Base-by-base conservation (phyloP, 2,888 invertebrate genomes). In the Aquatica leii region DNA sequence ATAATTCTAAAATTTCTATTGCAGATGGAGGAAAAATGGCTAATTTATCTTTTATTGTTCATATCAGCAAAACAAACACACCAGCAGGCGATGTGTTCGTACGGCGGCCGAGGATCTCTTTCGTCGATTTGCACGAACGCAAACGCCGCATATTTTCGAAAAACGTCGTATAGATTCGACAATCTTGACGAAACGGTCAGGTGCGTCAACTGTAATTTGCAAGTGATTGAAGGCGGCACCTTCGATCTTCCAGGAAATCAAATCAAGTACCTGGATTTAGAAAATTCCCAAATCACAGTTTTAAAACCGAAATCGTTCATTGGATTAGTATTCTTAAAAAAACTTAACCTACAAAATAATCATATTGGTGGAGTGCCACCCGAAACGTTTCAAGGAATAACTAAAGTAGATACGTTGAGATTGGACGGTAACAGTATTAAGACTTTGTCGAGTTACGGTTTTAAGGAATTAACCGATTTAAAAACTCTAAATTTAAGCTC, bases 181-280 rank as follows among this genome's bases (percentile, higher is more conserved):
- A 79, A 78, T 63, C 69, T 80, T 41, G 80, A 80, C 67, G 80
- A 80, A 69, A 79, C 79, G 0, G 65, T 80, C 2, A 68, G 72
- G 12, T 80, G 81, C 62, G 20, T 75, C 1, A 77, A 77, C 55
- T 81, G 81, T 67, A 73, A 71, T 20, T 60, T 81, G 24, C 71
- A 71, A 6, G 70, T 62, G 1, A 67, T 81, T 9, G 77, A 77
- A 35, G 51, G 75, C 0, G 75, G 74, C 12, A 74, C 77, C 1
- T 81, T 81, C 61, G 81, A 81, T 68, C 74, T 81, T 43, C 75
- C 78, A 5, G 80, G 80, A 11, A 81, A 81, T 60, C 78, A 77
- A 66, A 79, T 81, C 15, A 72, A 73, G 62, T 73, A 70, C 41
- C 64, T 81, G 12, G 75, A 77, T 51, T 58, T 81, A 24, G 66